These are phyloP conservation scores for Pocillopora grandis DNA, from an alignment of 92 coral and sea anemone species.

Conservation along the genomic window DNA sequence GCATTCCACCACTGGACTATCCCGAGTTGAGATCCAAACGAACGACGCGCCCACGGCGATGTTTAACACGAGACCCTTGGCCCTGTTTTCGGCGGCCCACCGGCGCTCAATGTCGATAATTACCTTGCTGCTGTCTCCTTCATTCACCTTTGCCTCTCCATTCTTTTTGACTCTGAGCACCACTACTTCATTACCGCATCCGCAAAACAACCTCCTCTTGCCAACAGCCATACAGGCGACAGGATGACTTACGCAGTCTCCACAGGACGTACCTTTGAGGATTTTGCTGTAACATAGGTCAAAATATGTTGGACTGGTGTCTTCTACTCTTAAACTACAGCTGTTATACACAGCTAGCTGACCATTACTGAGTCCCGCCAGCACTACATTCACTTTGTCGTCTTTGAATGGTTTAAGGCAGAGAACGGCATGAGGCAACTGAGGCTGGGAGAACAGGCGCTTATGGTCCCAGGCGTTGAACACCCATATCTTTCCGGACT, in stretches of 20 bases:
- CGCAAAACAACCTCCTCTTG: conserved; percentile 75
- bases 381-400: conserved; percentile 41
- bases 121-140: background rate
- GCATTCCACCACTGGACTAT: conserved; percentile 68
- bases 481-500: conserved; percentile 90
- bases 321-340: conserved; percentile 32
- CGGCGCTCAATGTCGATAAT: conserved; percentile 70
- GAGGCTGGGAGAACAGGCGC: conserved; percentile 59
- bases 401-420: conserved; percentile 72
- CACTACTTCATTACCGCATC: conserved; percentile 87
- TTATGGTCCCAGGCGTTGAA: conserved; percentile 72
- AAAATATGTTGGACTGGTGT: conserved; percentile 30
- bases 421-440: conserved; percentile 74
- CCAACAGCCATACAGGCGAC: conserved; percentile 74
- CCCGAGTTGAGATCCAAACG: conserved; percentile 89
- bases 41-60: conserved; percentile 74
- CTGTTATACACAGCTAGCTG: conserved; percentile 77
- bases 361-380: conserved; percentile 92
- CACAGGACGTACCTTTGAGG: conserved; percentile 34
- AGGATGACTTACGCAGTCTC: conserved; percentile 52
- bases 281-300: conserved; percentile 31
- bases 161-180: conserved; percentile 52
- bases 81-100: conserved; percentile 70
- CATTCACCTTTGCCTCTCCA: no score
- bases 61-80: conserved; percentile 73